A percentile compares a stretch with the other conserved stretches of the same genome.
Conservation (phyloP, 2,113 vertebrate genomes). For the Tragelaphus buxtoni region DNA sequence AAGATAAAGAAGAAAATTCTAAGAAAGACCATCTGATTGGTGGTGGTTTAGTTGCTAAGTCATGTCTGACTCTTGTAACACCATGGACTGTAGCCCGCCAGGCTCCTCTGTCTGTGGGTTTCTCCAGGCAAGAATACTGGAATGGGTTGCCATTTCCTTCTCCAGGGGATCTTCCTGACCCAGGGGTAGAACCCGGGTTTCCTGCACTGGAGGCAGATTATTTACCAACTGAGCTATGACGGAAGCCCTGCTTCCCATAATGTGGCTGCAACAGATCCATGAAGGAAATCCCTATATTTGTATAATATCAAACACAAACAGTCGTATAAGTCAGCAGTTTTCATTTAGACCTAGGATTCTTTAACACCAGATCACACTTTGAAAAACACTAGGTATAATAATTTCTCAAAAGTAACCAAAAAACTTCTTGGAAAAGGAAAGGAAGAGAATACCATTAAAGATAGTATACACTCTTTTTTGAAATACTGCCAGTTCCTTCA, state of each 20-base stretch:
- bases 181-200: fast-evolving
- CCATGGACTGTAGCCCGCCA: neutral
- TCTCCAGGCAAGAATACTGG: neutral
- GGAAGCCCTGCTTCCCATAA: neutral
- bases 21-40: neutral
- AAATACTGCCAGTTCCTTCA: neutral
- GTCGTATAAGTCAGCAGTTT: neutral
- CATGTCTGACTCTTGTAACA: neutral
- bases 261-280: neutral
- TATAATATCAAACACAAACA: neutral
- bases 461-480: neutral
- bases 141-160: neutral
- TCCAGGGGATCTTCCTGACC: neutral
- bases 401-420: neutral
- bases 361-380: neutral
- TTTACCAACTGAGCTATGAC: neutral
- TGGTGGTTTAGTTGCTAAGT: neutral
- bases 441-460: neutral
- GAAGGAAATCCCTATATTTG: neutral
- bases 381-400: neutral
- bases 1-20: neutral
- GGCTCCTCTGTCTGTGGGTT: neutral
- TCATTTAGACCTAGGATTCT: neutral
- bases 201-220: neutral
- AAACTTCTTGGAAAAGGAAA: neutral